Evolutionary conservation across 2,797 vertebrate genomes (phyloP).

Genomic region (Eutrigla gurnardus): DNA sequence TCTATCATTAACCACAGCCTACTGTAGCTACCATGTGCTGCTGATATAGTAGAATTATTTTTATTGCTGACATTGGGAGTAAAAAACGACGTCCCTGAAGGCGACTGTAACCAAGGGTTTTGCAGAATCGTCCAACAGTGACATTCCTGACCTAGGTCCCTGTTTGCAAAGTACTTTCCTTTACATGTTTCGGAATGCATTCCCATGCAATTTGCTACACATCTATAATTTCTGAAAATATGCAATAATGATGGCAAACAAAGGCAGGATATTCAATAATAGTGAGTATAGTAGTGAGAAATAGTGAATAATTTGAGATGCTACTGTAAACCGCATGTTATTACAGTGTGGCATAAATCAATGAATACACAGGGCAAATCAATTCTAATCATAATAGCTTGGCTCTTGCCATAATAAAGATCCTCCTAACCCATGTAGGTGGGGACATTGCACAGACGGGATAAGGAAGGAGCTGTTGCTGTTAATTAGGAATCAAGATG

Average conservation of each 20-base stretch:
- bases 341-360: slow-evolving; percentile 32
- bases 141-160: background rate
- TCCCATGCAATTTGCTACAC: slow-evolving; percentile 11
- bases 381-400: slow-evolving; percentile 36
- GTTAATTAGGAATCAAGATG: slow-evolving; percentile 19
- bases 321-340: slow-evolving; percentile 34
- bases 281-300: too few relatives aligned
- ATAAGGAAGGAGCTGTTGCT: slow-evolving; percentile 11
- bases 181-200: background rate
- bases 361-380: slow-evolving; percentile 35
- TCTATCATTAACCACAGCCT: background rate
- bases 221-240: slow-evolving; percentile 31
- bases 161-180: background rate
- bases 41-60: background rate
- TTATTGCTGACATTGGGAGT: background rate
- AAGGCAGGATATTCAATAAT: slow-evolving; percentile 23
- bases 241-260: slow-evolving; percentile 3
- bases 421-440: slow-evolving; percentile 28
- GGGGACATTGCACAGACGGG: slow-evolving; percentile 6
- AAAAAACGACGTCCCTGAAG: background rate
- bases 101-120: slow-evolving; percentile 3
- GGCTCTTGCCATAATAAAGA: slow-evolving; percentile 24
- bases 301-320: too few relatives aligned
- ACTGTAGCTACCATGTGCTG: background rate
- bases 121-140: background rate